Evolutionary conservation across 2,797 vertebrate species (phyloP).

Genomic region (Pantherophis alleghaniensis): DNA sequence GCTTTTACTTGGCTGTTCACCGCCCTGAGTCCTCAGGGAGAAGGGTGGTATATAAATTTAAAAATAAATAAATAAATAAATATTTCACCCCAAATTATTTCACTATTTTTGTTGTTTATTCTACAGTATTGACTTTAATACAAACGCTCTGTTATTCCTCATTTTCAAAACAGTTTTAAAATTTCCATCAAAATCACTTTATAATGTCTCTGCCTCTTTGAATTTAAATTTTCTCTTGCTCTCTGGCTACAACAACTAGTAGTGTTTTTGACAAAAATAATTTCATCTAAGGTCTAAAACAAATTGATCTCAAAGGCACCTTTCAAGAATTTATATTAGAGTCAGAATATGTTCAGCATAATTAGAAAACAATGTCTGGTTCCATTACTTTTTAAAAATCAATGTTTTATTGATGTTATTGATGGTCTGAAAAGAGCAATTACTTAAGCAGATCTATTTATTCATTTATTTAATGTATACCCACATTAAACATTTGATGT

Average conservation of each 20-base stretch:
- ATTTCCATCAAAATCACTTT: neutral
- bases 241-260: neutral
- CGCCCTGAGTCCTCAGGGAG: no score
- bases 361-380: neutral
- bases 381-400: neutral
- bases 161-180: neutral
- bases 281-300: neutral
- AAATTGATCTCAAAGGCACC: neutral
- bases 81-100: neutral
- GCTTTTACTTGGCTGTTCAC: no score
- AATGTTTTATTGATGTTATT: neutral
- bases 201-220: neutral
- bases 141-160: neutral
- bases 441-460: neutral
- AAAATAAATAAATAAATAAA: no score
- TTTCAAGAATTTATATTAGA: neutral
- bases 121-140: neutral
- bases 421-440: neutral
- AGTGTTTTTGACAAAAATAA: neutral
- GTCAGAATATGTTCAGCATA: neutral
- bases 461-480: neutral
- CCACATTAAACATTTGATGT: neutral
- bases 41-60: no score
- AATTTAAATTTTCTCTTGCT: neutral
- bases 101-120: neutral